These are phyloP conservation scores for Leptinotarsa undecemlineata DNA, from an alignment of 1,140 invertebrate genomes.

Conservation along the genomic window DNA sequence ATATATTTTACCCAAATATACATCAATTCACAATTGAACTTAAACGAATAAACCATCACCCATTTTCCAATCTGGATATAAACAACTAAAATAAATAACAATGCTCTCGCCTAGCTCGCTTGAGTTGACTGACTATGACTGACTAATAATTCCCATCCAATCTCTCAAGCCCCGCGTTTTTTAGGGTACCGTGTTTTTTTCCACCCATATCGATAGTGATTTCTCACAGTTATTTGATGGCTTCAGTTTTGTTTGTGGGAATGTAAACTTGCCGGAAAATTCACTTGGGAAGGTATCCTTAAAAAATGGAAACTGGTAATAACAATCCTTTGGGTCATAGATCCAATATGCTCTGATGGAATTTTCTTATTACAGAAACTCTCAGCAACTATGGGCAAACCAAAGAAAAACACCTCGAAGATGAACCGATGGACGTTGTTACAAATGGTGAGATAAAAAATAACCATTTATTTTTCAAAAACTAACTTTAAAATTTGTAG, in stretches of 20 bases:
- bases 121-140: too few species aligned
- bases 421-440: constrained; percentile 2
- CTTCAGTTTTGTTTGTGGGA: not conserved
- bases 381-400: constrained; percentile 17
- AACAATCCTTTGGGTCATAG: not conserved
- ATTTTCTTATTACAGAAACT: constrained; percentile 21
- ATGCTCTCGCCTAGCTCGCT: too few species aligned
- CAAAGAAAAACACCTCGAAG: constrained; percentile 8
- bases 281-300: not conserved
- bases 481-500: not conserved
- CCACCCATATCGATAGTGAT: too few species aligned
- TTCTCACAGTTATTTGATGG: not conserved
- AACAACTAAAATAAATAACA: too few species aligned
- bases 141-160: too few species aligned
- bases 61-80: too few species aligned
- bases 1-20: too few species aligned
- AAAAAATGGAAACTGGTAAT: constrained; percentile 24
- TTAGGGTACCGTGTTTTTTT: too few species aligned
- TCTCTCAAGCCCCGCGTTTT: too few species aligned
- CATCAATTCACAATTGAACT: too few species aligned
- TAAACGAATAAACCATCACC: too few species aligned
- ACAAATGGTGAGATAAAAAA: not conserved
- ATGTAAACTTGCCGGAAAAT: constrained; percentile 14
- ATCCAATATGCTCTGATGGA: not conserved
- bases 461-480: constrained; percentile 7